phyloP scores from a whole-genome alignment of 30 jellyfish, hydroid and myxozoan species.

The Haliclystus octoradiatus region DNA sequence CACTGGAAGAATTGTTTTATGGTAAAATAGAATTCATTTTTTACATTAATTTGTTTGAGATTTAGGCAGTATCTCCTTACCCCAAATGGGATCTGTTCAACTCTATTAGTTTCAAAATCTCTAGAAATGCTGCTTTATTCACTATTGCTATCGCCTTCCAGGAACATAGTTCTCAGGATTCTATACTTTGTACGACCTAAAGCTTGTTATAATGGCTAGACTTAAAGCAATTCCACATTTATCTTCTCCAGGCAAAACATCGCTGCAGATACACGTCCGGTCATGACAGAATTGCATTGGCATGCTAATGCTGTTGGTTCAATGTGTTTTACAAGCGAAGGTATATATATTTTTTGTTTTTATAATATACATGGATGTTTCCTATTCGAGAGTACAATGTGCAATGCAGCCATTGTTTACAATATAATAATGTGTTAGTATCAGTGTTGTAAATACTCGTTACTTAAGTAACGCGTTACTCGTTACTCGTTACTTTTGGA shows the following conservation, averaged over 20 bases:
- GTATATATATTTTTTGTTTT: slow-evolving; percentile 19
- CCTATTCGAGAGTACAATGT: not conserved
- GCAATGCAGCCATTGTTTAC: not conserved
- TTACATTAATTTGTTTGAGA: not conserved
- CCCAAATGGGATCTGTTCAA: too few relatives aligned
- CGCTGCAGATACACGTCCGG: slow-evolving; percentile 11
- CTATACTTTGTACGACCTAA: too few relatives aligned
- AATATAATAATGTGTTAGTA: too few relatives aligned
- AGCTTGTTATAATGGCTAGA: too few relatives aligned
- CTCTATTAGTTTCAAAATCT: too few relatives aligned
- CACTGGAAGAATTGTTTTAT: slow-evolving; percentile 48
- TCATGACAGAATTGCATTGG: slow-evolving; percentile 71
- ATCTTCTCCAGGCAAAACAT: slow-evolving; percentile 43
- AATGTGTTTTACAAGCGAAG: slow-evolving; percentile 58
- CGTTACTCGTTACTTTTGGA: too few relatives aligned
- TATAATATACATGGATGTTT: not conserved
- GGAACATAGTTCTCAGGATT: too few relatives aligned
- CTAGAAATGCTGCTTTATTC: too few relatives aligned
- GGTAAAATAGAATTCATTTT: slow-evolving; percentile 21
- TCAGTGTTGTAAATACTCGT: too few relatives aligned
- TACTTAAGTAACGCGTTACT: too few relatives aligned
- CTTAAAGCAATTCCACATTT: too few relatives aligned
- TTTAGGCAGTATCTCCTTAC: not conserved
- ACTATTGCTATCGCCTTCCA: too few relatives aligned
- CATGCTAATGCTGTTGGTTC: slow-evolving; percentile 60